phyloP scores from a whole-genome alignment of 2,113 vertebrate genomes.

The Tyrannus savana region DNA sequence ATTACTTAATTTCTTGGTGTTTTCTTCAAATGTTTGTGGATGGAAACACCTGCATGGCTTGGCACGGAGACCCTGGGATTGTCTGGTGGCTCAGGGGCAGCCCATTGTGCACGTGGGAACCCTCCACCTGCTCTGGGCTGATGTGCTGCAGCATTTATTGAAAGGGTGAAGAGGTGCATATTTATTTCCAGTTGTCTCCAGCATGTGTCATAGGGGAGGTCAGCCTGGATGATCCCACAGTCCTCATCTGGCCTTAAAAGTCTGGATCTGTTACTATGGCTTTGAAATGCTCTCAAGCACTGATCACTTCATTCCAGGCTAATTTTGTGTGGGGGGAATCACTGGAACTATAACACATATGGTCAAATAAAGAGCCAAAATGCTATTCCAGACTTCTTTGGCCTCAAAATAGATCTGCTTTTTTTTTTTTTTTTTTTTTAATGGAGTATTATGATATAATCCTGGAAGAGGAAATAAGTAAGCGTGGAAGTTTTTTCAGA shows the following conservation, averaged over 20 bases:
- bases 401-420: slow-evolving; percentile 1
- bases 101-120: rapidly evolving
- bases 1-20: background rate
- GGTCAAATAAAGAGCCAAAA: slow-evolving; percentile 27
- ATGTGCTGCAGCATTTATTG: background rate
- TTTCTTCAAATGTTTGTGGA: slow-evolving; percentile 1
- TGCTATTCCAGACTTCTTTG: slow-evolving; percentile 16
- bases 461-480: slow-evolving; percentile 4
- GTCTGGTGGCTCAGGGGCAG: background rate
- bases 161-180: background rate
- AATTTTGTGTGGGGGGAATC: background rate
- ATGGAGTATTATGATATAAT: background rate
- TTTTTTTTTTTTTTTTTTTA: background rate
- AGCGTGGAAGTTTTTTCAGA: background rate
- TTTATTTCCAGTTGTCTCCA: background rate
- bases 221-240: background rate
- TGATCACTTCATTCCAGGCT: background rate
- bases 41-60: background rate
- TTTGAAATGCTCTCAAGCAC: slow-evolving; percentile 35
- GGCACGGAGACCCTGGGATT: background rate
- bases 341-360: slow-evolving; percentile 23
- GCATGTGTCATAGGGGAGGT: background rate
- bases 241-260: slow-evolving; percentile 19
- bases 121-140: background rate
- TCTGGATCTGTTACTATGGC: background rate